These are phyloP conservation scores for Nebria ingens DNA, from an alignment of 1,140 invertebrate species.

Conservation along the genomic window DNA sequence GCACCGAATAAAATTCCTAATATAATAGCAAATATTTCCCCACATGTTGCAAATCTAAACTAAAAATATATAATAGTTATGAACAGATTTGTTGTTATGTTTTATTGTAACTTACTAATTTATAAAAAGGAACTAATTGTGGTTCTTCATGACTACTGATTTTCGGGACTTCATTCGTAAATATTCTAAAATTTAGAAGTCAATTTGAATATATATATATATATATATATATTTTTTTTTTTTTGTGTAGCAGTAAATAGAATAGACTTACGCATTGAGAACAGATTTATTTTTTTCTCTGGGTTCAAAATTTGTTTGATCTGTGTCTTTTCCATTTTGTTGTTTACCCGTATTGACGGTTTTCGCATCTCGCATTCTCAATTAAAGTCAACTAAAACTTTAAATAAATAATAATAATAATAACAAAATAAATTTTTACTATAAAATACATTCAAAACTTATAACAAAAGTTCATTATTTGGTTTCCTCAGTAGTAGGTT, in stretches of 20 bases:
- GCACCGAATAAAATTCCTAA: conserved; percentile 44
- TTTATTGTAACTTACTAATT: not conserved
- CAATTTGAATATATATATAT: too few relatives aligned
- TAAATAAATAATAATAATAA: too few relatives aligned
- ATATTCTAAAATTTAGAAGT: not conserved
- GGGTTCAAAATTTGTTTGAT: not conserved
- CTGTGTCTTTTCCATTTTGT: not conserved
- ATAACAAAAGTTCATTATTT: too few relatives aligned
- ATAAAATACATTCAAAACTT: too few relatives aligned
- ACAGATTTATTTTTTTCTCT: not conserved
- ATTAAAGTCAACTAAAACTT: not conserved
- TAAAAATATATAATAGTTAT: conserved; percentile 27
- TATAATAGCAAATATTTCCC: conserved; percentile 43
- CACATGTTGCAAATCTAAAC: conserved; percentile 43
- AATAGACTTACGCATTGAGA: not conserved
- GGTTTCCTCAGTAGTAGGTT: too few relatives aligned
- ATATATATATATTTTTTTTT: too few relatives aligned
- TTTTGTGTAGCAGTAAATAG: not conserved
- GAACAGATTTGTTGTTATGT: not conserved
- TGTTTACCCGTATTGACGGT: not conserved
- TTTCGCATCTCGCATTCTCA: not conserved
- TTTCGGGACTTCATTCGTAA: not conserved
- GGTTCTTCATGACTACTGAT: not conserved
- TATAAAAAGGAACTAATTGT: not conserved
- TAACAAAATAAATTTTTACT: too few relatives aligned